Evolutionary conservation across 2,888 invertebrate species (phyloP), one percentile per base, ranked within the genome.

Genomic region (Clunio marinus): DNA sequence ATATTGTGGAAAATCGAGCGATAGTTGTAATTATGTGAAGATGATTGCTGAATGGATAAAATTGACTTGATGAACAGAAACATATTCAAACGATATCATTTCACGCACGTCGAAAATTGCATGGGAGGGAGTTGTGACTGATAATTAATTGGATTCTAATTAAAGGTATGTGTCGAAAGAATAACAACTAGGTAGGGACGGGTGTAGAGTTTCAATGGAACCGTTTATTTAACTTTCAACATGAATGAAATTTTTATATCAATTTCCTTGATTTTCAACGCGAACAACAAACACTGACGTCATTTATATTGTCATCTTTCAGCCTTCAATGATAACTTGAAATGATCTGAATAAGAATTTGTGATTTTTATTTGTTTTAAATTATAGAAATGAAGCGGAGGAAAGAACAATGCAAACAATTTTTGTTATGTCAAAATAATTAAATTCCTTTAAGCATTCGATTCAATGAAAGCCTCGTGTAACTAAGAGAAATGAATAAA

Each of bases 31-130:
- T 63, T 41, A 63, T 41, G 46, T 41, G 63, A 63, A 57, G 57
- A 57, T 51, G 51, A 22, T 22, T n/a, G n/a, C n/a, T n/a, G n/a
- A n/a, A n/a, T n/a, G n/a, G 22, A 51, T 20, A 22, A 32, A 62
- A 62, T 62, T 62, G 62, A 62, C 62, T 62, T 41, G 62, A 62
- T 62, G 37, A 62, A 62, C 62, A 62, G 22, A 51, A 51, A 51
- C 51, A n/a, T n/a, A n/a, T n/a, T n/a, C n/a, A n/a, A n/a, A n/a
- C n/a, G n/a, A n/a, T 51, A 51, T 51, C 51, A 22, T 51, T 51
- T 51, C 51, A 51, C 51, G 51, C 51, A 8, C 25, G 3, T 45
- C 13, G 45, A 17, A 32, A 45, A 45, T 15, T 15, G 15, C 15
- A 22, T 57, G 27, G n/a, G n/a, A 27, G n/a, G 57, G 4, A 5